Evolutionary conservation across 2,113 vertebrate genomes (phyloP), one percentile per base, ranked within the genome.

Genomic region (Cnemophilus loriae): DNA sequence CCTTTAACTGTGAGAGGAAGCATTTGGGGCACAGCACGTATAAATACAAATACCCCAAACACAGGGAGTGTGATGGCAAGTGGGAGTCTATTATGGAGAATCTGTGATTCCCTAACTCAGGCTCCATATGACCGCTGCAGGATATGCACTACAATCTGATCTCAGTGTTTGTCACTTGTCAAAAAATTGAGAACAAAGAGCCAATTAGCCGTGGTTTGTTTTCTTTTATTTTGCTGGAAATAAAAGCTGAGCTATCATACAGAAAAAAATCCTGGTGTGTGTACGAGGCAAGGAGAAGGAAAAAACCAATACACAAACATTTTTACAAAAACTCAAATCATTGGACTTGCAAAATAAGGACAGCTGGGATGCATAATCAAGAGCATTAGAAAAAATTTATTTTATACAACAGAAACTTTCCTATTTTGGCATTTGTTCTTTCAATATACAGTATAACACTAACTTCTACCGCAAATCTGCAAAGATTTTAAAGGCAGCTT

Each of bases 281-380:
- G 79, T 74, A 74, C 0, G 4, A 95, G 52, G 76, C 83, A 74
- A 60, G 61, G 86, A 92, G 55, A 88, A 74, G 42, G 39, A 8
- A 78, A 91, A 87, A 91, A 33, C 0, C 50, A 80, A 87, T 79
- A 96, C 94, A 96, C 87, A 95, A 96, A 95, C 75, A 88, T 80
- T 96, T 95, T 63, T 65, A 90, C 68, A 83, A 87, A 93, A 97
- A 42, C 63, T 93, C 75, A 77, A 70, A 94, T 96, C 75, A 81
- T 88, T 90, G 85, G 85, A 93, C 82, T 95, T 96, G 92, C 90
- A 96, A 97, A 97, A 93, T 61, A 92, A 95, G 64, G 93, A 95
- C 96, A 96, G 95, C 95, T 96, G 95, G 93, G 96, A 96, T 90
- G 93, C 92, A 96, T 92, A 96, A 96, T 93, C 85, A 93, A 91